Percentiles rank a stretch among this genome's conserved stretches.
These are phyloP conservation scores for Cichladusa arquata DNA, from an alignment of 2,113 vertebrate species.

Conservation along the genomic window DNA sequence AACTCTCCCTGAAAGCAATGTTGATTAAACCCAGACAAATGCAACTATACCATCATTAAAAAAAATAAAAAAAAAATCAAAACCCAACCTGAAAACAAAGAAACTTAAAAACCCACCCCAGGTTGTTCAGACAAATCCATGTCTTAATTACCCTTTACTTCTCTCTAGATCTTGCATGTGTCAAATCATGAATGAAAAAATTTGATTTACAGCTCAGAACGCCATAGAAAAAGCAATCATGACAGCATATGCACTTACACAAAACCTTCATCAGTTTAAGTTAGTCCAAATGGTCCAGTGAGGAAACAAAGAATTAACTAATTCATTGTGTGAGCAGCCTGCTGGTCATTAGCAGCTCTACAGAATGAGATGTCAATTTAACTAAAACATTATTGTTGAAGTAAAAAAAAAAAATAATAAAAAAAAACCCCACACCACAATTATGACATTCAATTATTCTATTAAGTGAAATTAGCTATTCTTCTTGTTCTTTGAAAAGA, in stretches of 20 bases:
- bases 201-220: slow-evolving; percentile 19
- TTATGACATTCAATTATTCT: slow-evolving; percentile 80
- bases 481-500: slow-evolving; percentile 74
- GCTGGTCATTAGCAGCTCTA: slow-evolving; percentile 68
- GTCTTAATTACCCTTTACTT: neutral
- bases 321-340: slow-evolving; percentile 58
- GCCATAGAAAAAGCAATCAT: slow-evolving; percentile 67
- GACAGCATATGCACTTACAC: neutral
- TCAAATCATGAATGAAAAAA: slow-evolving; percentile 65
- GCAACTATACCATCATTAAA: neutral
- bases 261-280: slow-evolving; percentile 55
- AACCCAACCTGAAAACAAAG: neutral
- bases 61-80: neutral
- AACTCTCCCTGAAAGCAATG: neutral
- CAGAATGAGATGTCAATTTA: slow-evolving; percentile 50
- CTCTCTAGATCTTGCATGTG: slow-evolving; percentile 1
- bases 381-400: slow-evolving; percentile 70
- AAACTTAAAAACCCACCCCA: neutral
- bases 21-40: neutral
- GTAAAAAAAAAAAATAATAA: neutral
- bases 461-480: slow-evolving; percentile 79
- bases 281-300: slow-evolving; percentile 57
- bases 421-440: neutral
- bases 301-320: slow-evolving; percentile 61
- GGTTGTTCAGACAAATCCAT: neutral